phyloP scores from a whole-genome alignment of 2,113 vertebrate genomes.

The Brevimyrus niger region DNA sequence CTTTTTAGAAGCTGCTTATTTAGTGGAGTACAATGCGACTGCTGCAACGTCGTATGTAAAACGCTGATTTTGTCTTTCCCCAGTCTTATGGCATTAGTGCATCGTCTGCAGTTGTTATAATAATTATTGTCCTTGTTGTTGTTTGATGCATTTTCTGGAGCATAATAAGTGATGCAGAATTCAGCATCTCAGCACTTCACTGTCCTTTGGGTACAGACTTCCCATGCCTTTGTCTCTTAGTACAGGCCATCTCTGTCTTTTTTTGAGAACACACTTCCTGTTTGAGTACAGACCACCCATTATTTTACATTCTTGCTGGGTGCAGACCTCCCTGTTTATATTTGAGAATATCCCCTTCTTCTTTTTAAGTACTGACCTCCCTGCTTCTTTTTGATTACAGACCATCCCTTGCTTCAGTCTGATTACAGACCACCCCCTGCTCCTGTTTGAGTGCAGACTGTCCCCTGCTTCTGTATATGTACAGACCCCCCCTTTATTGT shows the following conservation, averaged over 20 bases:
- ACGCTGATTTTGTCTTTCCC: background rate
- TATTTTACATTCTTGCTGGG: background rate
- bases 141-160: background rate
- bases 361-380: background rate
- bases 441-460: background rate
- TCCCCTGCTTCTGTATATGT: background rate
- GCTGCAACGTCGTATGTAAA: background rate
- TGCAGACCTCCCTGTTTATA: background rate
- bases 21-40: background rate
- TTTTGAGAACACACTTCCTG: background rate
- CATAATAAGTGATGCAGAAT: background rate
- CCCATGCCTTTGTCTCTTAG: background rate
- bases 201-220: background rate
- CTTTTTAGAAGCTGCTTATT: background rate
- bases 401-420: background rate
- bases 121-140: constrained; percentile 4
- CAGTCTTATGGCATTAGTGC: background rate
- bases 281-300: background rate
- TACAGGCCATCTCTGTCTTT: background rate
- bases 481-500: background rate
- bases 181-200: background rate
- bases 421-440: background rate
- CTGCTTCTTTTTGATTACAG: background rate
- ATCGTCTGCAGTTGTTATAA: background rate
- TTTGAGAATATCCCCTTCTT: background rate